Percentiles rank a stretch among this genome's conserved stretches.
Conservation (phyloP, 2,797 vertebrate genomes). For the Gallinago stenura region DNA sequence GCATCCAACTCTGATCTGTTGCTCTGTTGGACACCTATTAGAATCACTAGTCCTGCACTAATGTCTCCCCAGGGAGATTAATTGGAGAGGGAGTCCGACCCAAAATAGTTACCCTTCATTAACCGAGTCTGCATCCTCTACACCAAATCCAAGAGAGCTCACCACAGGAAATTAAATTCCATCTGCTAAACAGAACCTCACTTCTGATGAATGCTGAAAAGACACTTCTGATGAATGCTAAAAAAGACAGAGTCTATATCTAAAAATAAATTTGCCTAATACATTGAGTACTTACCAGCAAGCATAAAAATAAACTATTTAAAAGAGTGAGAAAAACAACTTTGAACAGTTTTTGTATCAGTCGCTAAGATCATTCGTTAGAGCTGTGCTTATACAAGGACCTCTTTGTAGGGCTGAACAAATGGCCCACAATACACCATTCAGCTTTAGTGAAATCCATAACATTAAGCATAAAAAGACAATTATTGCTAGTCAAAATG, state of each 20-base stretch:
- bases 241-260: neutral
- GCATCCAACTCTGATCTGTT: neutral
- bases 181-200: slow-evolving; percentile 6
- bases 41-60: neutral
- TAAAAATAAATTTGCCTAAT: slow-evolving; percentile 42
- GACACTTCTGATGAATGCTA: neutral
- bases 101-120: neutral
- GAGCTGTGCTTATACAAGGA: slow-evolving; percentile 57
- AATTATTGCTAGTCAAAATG: slow-evolving; percentile 26
- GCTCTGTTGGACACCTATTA: neutral
- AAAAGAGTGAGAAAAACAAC: slow-evolving; percentile 26
- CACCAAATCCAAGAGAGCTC: neutral
- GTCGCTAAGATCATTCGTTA: slow-evolving; percentile 31
- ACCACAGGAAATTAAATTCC: neutral
- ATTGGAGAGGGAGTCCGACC: neutral
- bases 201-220: neutral
- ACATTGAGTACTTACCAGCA: slow-evolving; percentile 4
- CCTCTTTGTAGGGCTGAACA: slow-evolving; percentile 62
- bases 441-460: slow-evolving; percentile 56
- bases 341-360: slow-evolving; percentile 19
- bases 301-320: slow-evolving; percentile 47
- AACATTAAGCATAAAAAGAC: slow-evolving; percentile 32
- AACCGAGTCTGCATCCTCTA: neutral
- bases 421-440: slow-evolving; percentile 60
- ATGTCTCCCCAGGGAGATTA: neutral